Percentiles rank a stretch among this genome's conserved stretches.
Evolutionary conservation across 2,888 invertebrate species (phyloP).

Genomic region (Sipha maydis): DNA sequence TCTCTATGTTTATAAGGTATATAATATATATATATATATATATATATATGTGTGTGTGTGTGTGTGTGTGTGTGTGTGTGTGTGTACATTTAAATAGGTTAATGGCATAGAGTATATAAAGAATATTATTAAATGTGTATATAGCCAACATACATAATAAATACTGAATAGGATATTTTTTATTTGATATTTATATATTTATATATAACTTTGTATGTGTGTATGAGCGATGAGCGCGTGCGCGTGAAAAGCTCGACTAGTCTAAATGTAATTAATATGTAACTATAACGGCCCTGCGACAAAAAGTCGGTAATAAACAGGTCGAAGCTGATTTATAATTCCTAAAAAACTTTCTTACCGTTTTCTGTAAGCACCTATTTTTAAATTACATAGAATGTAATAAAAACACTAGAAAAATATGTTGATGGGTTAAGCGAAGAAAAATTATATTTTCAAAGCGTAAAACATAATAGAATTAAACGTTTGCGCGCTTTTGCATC

Average conservation of each 20-base stretch:
- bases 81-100: too few relatives aligned
- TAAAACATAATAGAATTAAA: background rate
- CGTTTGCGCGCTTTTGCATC: background rate
- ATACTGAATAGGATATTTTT: background rate
- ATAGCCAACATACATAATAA: background rate
- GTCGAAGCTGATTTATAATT: background rate
- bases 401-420: background rate
- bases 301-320: background rate
- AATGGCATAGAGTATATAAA: too few relatives aligned
- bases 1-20: too few relatives aligned
- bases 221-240: background rate
- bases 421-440: background rate
- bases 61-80: too few relatives aligned
- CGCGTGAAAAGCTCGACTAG: background rate
- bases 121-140: too few relatives aligned
- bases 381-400: background rate
- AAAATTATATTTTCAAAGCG: background rate
- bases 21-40: too few relatives aligned
- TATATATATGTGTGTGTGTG: too few relatives aligned
- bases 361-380: background rate
- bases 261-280: background rate
- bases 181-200: background rate
- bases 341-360: background rate
- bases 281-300: background rate
- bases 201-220: background rate